Evolutionary conservation across 2,797 vertebrate species (phyloP).

Genomic region (Onychomys leucogaster): DNA sequence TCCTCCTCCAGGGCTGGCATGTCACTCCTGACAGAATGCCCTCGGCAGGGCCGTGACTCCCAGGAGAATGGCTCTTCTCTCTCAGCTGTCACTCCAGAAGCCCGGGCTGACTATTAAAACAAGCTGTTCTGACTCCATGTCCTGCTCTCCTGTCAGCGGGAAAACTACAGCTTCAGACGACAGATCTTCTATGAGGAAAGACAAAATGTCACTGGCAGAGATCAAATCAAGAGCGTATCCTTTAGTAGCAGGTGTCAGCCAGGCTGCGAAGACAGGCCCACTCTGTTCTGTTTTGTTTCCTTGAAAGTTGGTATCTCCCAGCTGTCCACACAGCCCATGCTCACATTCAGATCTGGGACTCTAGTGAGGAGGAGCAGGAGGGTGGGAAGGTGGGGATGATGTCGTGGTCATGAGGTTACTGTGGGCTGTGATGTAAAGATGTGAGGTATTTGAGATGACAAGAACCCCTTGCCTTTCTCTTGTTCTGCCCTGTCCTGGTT

Average conservation of each 20-base stretch:
- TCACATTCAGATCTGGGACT: background rate
- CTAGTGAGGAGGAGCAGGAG: background rate
- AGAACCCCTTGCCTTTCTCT: background rate
- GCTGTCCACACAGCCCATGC: accelerated
- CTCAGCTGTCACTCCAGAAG: background rate
- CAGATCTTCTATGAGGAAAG: background rate
- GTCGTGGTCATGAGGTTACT: background rate
- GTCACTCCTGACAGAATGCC: background rate
- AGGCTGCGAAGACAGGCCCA: background rate
- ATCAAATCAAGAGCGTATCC: background rate
- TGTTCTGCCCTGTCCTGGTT: background rate
- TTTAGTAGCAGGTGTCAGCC: background rate
- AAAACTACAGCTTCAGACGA: background rate
- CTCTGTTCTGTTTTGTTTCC: background rate
- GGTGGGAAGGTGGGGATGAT: accelerated
- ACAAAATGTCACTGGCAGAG: background rate
- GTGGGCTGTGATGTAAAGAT: background rate
- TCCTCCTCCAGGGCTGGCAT: background rate
- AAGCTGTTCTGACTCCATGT: background rate
- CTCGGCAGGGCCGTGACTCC: background rate
- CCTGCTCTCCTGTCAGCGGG: background rate
- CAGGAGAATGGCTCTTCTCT: background rate
- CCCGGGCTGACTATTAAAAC: background rate
- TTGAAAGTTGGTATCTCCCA: background rate
- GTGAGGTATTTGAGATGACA: background rate